phyloP scores from a whole-genome alignment of 2,888 invertebrate species.

The Agrenia bidenticulata region DNA sequence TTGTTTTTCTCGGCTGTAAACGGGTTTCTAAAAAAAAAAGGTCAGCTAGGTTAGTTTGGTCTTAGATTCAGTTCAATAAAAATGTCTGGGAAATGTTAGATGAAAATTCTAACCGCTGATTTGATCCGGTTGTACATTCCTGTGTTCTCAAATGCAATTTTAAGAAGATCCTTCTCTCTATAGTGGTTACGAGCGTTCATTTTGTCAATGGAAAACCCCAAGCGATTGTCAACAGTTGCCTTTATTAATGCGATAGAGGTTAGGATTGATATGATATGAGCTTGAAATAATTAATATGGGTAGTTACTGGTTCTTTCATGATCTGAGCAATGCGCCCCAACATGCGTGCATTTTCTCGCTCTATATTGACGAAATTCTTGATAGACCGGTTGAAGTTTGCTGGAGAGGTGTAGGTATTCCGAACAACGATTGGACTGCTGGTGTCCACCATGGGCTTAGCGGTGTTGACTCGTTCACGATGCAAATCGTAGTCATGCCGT shows the following conservation, averaged over 20 bases:
- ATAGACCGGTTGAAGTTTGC: constrained; percentile 43
- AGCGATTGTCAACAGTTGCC: constrained; percentile 38
- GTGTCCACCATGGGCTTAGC: constrained; percentile 42
- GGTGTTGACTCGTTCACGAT: constrained; percentile 37
- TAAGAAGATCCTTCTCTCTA: constrained; percentile 37
- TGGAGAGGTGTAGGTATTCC: constrained; percentile 32
- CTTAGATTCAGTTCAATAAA: neutral
- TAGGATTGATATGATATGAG: too few relatives aligned
- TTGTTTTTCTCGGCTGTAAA: constrained; percentile 38
- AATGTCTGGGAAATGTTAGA: constrained; percentile 2
- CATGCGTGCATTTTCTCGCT: constrained; percentile 50
- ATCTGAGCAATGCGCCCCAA: constrained; percentile 42
- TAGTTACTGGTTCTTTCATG: constrained; percentile 42
- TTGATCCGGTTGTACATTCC: constrained; percentile 47
- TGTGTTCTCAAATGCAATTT: constrained; percentile 50
- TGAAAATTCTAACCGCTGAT: constrained; percentile 22
- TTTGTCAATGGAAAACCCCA: constrained; percentile 3
- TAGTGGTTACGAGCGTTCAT: constrained; percentile 27
- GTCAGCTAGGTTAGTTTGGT: neutral
- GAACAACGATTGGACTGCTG: constrained; percentile 30
- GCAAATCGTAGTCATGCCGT: constrained; percentile 24
- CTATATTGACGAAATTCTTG: constrained; percentile 44
- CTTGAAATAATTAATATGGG: neutral
- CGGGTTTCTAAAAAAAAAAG: constrained; percentile 32
- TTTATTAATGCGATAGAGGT: too few relatives aligned